These are phyloP conservation scores for Marmota flaviventris DNA, from an alignment of 2,113 vertebrate species.

Conservation along the genomic window DNA sequence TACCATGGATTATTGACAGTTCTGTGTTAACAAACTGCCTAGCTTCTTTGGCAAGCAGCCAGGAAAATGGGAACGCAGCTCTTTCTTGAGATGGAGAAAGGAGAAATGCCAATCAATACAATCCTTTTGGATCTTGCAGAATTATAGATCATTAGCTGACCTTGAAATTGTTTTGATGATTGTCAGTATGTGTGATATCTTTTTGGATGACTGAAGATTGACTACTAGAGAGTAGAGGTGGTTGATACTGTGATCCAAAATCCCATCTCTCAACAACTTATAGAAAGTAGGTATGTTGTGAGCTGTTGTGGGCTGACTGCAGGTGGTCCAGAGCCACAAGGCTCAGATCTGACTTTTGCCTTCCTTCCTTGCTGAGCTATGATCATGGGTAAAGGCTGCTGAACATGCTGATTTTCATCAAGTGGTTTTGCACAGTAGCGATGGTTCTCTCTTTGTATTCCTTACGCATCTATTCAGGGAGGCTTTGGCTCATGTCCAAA, in stretches of 20 bases:
- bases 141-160: conserved; percentile 64
- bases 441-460: neutral
- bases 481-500: neutral
- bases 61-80: conserved; percentile 76
- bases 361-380: neutral
- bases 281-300: neutral
- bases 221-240: neutral
- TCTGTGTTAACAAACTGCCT: conserved; percentile 71
- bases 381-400: neutral
- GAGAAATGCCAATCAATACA: conserved; percentile 69
- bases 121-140: conserved; percentile 63
- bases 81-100: conserved; percentile 73
- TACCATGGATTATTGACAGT: conserved; percentile 81
- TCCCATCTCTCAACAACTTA: neutral
- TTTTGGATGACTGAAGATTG: conserved; percentile 61
- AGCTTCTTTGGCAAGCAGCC: conserved; percentile 71
- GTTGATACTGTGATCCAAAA: neutral
- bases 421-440: neutral
- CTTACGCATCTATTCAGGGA: neutral
- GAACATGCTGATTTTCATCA: neutral
- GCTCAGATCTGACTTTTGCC: neutral
- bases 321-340: neutral
- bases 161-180: conserved; percentile 69
- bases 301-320: neutral
- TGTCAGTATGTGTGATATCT: neutral